These are phyloP conservation scores for Ophonus ardosiacus DNA, from an alignment of 2,888 invertebrate species.

Conservation along the genomic window DNA sequence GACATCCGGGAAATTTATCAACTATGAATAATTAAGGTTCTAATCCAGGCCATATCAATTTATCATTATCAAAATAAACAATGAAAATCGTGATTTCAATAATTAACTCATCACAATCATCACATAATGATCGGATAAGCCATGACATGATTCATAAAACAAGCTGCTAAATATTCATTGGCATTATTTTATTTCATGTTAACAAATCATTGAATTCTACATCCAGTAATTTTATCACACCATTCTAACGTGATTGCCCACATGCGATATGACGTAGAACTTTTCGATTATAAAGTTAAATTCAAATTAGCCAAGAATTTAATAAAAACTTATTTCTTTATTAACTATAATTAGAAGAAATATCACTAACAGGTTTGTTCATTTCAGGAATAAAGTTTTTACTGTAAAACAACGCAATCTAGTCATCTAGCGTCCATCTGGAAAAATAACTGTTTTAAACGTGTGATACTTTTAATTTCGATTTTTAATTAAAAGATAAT, in stretches of 20 bases:
- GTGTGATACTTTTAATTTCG: too few relatives aligned
- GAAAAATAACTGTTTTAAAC: too few relatives aligned
- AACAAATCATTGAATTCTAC: neutral
- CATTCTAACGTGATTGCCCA: neutral
- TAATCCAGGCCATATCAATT: neutral
- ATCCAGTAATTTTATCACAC: neutral
- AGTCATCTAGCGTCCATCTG: too few relatives aligned
- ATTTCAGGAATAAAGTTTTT: too few relatives aligned
- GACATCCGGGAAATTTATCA: neutral
- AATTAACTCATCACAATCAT: neutral
- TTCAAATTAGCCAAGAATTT: neutral
- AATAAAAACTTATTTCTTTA: neutral
- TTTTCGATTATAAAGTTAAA: neutral
- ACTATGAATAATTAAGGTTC: conserved; percentile 12
- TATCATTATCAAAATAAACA: neutral
- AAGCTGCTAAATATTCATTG: neutral
- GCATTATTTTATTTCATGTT: neutral
- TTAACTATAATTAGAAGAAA: too few relatives aligned
- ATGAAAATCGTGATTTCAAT: neutral
- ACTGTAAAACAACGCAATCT: too few relatives aligned
- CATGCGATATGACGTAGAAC: neutral
- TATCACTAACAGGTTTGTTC: too few relatives aligned
- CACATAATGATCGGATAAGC: neutral
- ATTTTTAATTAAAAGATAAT: too few relatives aligned
- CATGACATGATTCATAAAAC: neutral